Conservation (phyloP, 1,140 invertebrate species). For the Amyelois transitella region DNA sequence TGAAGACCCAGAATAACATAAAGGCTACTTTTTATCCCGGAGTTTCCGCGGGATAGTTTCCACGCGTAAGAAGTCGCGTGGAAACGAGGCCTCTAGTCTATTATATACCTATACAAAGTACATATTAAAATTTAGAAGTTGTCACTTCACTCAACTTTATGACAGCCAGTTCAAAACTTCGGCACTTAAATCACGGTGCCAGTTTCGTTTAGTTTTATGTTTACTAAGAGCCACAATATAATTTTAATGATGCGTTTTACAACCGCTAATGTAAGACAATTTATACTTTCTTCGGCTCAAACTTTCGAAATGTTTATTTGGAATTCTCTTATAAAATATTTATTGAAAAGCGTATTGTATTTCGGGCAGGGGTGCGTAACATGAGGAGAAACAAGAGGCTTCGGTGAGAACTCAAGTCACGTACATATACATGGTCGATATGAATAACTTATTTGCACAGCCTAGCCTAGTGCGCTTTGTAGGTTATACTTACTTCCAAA, state of each 20-base stretch:
- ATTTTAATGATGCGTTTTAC: slow-evolving; percentile 4
- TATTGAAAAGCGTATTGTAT: slow-evolving; percentile 15
- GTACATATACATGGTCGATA: slow-evolving; percentile 24
- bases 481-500: slow-evolving; percentile 10
- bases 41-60: too few relatives aligned
- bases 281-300: background rate
- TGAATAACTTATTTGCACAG: slow-evolving; percentile 47
- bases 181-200: slow-evolving; percentile 11
- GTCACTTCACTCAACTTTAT: slow-evolving; percentile 8
- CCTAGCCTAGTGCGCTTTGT: slow-evolving; percentile 22
- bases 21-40: too few relatives aligned
- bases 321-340: slow-evolving; percentile 26
- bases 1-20: too few relatives aligned
- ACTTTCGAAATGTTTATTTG: slow-evolving; percentile 1
- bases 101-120: slow-evolving; percentile 1
- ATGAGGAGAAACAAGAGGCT: background rate
- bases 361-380: slow-evolving; percentile 6
- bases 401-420: slow-evolving; percentile 27
- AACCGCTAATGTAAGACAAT: slow-evolving; percentile 3
- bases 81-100: too few relatives aligned
- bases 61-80: too few relatives aligned
- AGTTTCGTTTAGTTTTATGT: slow-evolving; percentile 7
- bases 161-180: slow-evolving; percentile 7
- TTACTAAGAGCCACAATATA: slow-evolving; percentile 5
- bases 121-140: slow-evolving; percentile 3